Percentiles rank a stretch among this genome's conserved stretches.
Conservation (phyloP, 1,140 invertebrate species). For the Colletes latitarsis region DNA sequence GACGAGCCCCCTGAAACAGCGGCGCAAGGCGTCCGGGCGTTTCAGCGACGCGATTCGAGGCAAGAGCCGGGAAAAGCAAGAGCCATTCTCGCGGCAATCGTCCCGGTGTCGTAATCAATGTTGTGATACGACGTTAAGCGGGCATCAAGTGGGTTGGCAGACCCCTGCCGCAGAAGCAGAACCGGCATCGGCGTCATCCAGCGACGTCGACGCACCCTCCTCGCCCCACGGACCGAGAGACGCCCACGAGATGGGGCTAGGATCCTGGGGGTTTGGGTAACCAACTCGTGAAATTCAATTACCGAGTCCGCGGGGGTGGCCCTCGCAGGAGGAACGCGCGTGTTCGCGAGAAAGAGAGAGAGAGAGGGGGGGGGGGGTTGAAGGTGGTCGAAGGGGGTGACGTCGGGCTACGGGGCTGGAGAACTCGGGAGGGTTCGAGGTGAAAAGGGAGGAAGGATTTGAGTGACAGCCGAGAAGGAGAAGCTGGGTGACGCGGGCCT, state of each 20-base stretch:
- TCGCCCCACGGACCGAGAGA: constrained; percentile 25
- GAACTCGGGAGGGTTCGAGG: constrained; percentile 60
- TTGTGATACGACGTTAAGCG: constrained; percentile 75
- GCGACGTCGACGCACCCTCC: constrained; percentile 34
- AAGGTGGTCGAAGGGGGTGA: constrained; percentile 51
- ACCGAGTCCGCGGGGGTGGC: constrained; percentile 76
- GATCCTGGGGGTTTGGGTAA: constrained; percentile 77
- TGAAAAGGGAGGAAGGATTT: constrained; percentile 67
- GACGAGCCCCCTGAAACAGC: not conserved
- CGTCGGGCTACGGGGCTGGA: constrained; percentile 40
- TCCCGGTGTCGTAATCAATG: constrained; percentile 71
- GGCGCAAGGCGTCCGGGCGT: not conserved
- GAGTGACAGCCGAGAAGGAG: constrained; percentile 71
- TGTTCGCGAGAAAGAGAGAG: not conserved
- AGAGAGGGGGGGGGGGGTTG: constrained; percentile 8
- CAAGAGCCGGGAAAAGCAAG: not conserved
- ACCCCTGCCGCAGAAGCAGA: constrained; percentile 62
- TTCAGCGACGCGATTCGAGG: not conserved
- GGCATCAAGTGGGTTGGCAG: constrained; percentile 70
- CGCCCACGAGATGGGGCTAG: constrained; percentile 58
- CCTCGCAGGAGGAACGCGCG: constrained; percentile 59
- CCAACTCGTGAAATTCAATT: constrained; percentile 82
- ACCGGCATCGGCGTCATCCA: constrained; percentile 34
- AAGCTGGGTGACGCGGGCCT: constrained; percentile 49
- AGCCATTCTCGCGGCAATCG: constrained; percentile 58